These are phyloP conservation scores for Panurus biarmicus DNA, from an alignment of 2,113 vertebrate species.

Conservation along the genomic window DNA sequence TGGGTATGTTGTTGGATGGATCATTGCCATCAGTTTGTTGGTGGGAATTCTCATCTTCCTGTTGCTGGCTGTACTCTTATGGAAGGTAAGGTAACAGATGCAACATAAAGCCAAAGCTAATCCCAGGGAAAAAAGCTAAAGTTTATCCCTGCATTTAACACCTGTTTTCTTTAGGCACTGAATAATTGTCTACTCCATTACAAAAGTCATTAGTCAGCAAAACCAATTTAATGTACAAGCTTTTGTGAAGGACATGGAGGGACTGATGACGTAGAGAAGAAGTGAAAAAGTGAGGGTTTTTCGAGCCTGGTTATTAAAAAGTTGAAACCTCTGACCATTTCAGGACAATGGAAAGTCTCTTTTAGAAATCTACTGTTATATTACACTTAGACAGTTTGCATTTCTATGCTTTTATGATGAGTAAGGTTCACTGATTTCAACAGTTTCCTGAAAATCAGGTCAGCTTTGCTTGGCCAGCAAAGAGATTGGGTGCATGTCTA, in stretches of 20 bases:
- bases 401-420: neutral
- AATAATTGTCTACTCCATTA: neutral
- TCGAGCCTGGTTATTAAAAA: neutral
- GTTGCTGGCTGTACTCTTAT: conserved; percentile 91
- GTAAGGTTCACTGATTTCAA: neutral
- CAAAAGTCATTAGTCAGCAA: neutral
- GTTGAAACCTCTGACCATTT: neutral
- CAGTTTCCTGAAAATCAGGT: neutral
- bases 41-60: conserved; percentile 98
- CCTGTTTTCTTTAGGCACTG: neutral
- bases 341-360: neutral
- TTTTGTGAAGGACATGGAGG: neutral
- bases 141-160: neutral
- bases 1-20: conserved; percentile 97
- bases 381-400: neutral
- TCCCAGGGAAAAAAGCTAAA: neutral
- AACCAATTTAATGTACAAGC: neutral
- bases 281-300: neutral
- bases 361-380: neutral
- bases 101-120: neutral
- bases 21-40: conserved; percentile 97
- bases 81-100: conserved; percentile 84
- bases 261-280: neutral
- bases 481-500: neutral
- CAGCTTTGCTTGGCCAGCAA: neutral